phyloP scores from a whole-genome alignment of 1,140 invertebrate species.

The Oscheius sp. region DNA sequence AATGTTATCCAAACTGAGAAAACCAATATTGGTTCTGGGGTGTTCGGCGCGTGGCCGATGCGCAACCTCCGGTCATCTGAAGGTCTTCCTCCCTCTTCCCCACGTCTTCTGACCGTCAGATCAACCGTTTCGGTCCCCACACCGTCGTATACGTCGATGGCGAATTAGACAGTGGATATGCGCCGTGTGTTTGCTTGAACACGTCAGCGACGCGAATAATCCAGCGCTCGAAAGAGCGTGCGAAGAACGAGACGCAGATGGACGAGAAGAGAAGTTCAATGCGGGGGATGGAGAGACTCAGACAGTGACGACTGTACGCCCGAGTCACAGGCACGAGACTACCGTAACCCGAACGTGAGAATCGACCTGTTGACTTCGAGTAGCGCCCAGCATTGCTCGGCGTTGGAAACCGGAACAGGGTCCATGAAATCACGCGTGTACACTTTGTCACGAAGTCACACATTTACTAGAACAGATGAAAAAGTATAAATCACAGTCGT shows the following conservation, averaged over 20 bases:
- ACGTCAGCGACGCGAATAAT: conserved; percentile 10
- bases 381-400: not conserved
- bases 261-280: too few species aligned
- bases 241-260: not conserved
- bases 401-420: too few species aligned
- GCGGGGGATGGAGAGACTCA: not conserved
- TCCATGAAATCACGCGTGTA: too few species aligned
- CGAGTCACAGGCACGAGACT: not conserved
- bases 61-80: not conserved
- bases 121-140: not conserved
- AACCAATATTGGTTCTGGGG: conserved; percentile 18
- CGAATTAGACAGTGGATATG: conserved; percentile 13
- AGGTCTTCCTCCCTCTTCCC: not conserved
- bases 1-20: conserved; percentile 25
- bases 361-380: conserved; percentile 8
- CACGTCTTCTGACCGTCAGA: too few species aligned
- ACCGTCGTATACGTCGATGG: conserved; percentile 1
- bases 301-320: not conserved
- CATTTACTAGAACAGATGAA: too few species aligned
- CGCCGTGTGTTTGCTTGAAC: not conserved
- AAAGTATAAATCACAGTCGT: too few species aligned
- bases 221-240: not conserved
- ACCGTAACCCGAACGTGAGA: conserved; percentile 10
- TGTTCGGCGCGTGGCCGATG: not conserved
- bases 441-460: too few species aligned